phyloP scores from a whole-genome alignment of 1,140 invertebrate genomes.

The Pemphigus obesinymphae region DNA sequence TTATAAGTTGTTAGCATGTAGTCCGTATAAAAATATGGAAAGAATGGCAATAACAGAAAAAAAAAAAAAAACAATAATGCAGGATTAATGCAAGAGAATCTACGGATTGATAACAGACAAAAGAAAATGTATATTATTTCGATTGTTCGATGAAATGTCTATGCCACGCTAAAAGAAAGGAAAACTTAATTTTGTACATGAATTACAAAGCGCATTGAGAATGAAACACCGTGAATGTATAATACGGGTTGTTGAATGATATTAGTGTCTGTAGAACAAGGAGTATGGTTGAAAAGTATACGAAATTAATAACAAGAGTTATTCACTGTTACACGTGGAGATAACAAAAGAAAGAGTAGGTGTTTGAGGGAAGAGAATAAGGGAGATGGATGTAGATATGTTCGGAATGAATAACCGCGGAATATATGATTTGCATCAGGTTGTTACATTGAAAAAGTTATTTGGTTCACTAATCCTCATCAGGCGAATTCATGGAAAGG shows the following conservation, averaged over 20 bases:
- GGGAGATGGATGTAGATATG: background rate
- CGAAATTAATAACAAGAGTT: background rate
- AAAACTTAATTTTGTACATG: too few species aligned
- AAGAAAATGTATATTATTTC: too few species aligned
- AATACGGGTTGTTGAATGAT: background rate
- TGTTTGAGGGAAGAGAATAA: conserved; percentile 16
- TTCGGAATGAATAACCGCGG: background rate
- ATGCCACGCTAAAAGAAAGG: too few species aligned
- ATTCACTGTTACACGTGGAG: background rate
- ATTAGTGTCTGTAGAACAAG: background rate
- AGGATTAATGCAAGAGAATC: too few species aligned
- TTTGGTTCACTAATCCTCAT: background rate
- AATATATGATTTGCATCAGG: background rate
- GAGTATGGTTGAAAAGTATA: background rate
- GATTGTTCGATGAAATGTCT: too few species aligned
- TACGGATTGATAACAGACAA: too few species aligned
- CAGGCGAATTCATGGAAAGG: too few species aligned
- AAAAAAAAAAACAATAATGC: too few species aligned
- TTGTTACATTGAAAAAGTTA: conserved; percentile 3
- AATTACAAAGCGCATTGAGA: too few species aligned
- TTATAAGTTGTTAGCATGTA: too few species aligned
- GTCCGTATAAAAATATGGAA: too few species aligned
- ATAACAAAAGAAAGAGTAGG: background rate
- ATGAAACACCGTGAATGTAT: background rate
- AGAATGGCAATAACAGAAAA: too few species aligned